Conservation (phyloP, 2,888 invertebrate species). For the Homarus gammarus region DNA sequence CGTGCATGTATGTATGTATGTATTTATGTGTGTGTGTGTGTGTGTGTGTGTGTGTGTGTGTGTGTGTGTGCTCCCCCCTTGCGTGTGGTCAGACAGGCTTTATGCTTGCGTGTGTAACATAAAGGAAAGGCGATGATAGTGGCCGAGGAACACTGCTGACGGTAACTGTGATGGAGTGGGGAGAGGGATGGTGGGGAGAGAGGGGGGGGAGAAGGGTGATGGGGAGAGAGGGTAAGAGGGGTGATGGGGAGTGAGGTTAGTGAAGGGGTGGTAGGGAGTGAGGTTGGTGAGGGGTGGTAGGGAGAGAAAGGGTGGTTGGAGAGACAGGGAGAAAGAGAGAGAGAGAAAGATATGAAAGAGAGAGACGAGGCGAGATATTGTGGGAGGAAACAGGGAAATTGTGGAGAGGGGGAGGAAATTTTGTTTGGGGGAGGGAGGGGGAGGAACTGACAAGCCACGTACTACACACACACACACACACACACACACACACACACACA, state of each 20-base stretch:
- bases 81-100: constrained; percentile 9
- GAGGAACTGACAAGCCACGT: too few relatives aligned
- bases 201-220: background rate
- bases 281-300: background rate
- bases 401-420: background rate
- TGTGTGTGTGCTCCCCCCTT: background rate
- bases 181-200: background rate
- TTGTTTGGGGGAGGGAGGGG: background rate
- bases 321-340: too few relatives aligned
- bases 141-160: constrained; percentile 18
- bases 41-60: constrained; percentile 18
- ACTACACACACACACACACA: too few relatives aligned
- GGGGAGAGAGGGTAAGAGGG: background rate
- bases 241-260: background rate
- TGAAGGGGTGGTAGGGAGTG: background rate
- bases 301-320: background rate
- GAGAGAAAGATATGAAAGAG: too few relatives aligned
- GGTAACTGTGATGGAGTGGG: constrained; percentile 37
- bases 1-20: too few relatives aligned
- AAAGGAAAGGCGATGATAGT: constrained; percentile 40
- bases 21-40: background rate
- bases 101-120: constrained; percentile 28
- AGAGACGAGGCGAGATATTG: background rate
- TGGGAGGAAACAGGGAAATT: background rate
- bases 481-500: too few relatives aligned